Conservation (phyloP, 2,113 vertebrate species). For the Lynx canadensis region DNA sequence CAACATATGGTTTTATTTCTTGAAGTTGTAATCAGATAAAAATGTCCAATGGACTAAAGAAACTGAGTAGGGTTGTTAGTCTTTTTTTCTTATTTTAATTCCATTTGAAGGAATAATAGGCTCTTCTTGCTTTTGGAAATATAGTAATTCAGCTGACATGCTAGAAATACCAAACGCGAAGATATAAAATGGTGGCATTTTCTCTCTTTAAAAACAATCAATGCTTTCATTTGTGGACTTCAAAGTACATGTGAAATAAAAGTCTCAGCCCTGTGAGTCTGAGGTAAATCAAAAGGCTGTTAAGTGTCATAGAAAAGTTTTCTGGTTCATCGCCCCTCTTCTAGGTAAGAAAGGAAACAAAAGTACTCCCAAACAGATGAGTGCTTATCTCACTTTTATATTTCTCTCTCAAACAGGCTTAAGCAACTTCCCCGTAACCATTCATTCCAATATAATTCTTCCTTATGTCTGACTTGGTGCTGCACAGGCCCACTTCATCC, state of each 20-base stretch:
- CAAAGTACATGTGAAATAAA: conserved; percentile 67
- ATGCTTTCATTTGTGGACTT: conserved; percentile 71
- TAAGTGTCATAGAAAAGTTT: conserved; percentile 54
- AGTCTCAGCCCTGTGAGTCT: conserved; percentile 38
- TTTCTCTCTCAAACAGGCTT: conserved; percentile 54
- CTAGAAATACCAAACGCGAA: conserved; percentile 66
- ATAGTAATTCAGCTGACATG: conserved; percentile 68
- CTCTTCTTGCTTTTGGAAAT: conserved; percentile 66
- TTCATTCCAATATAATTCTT: conserved; percentile 29
- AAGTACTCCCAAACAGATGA: conserved; percentile 34
- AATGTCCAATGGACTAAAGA: conserved; percentile 70
- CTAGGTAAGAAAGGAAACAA: conserved; percentile 59
- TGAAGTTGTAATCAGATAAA: conserved; percentile 72
- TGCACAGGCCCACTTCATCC: neutral
- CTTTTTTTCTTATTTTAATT: conserved; percentile 74
- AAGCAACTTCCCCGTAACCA: conserved; percentile 28
- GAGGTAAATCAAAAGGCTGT: conserved; percentile 67
- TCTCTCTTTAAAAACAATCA: conserved; percentile 75
- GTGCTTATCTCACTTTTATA: conserved; percentile 52
- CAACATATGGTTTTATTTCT: conserved; percentile 66
- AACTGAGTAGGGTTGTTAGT: conserved; percentile 66
- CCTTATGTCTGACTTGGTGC: conserved; percentile 19
- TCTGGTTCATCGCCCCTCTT: conserved; percentile 29
- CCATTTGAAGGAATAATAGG: conserved; percentile 60
- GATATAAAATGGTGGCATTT: conserved; percentile 66